Evolutionary conservation across 2,888 invertebrate genomes (phyloP), one percentile per base, ranked within the genome.

Genomic region (Habroteleia sp.): DNA sequence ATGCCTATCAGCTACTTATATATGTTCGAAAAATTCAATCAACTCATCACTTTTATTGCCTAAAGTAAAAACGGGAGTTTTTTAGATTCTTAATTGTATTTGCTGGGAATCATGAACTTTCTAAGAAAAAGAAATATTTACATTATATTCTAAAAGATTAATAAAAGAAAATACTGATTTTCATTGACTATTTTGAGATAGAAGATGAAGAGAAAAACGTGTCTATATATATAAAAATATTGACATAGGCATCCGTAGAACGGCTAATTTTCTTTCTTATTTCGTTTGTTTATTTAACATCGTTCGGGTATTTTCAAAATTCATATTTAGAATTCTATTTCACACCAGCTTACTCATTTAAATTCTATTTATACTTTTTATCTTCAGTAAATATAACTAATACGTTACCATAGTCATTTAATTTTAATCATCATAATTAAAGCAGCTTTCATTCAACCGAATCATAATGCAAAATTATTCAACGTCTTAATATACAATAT

Each of bases 211-310:
- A n/a, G n/a, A n/a, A n/a, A n/a, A n/a, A n/a, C n/a, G n/a, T n/a
- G n/a, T n/a, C 5, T 3, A 31, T 33, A 10, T n/a, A 20, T 77
- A 80, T 50, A 78, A 85, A 81, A 86, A 85, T 86, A 86, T 86
- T 86, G 85, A 83, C 82, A 83, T 81, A 82, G 73, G 69, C 35
- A 48, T 42, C 75, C 44, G 8, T 68, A 79, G 79, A 78, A 35
- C 1, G 76, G 85, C 85, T 84, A 85, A 86, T 86, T 84, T 84
- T 14, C n/a, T n/a, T n/a, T n/a, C n/a, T 17, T 63, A 66, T 54
- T 56, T 71, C 17, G 52, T 44, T 56, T 27, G 79, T 84, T 83
- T 82, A 79, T 16, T 25, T 10, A 10, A 44, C 5, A n/a, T 44
- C 16, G 27, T 13, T 11, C 5, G 2, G 11, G 11, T 13, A 11